These are phyloP conservation scores for Oncorhynchus masou DNA, from an alignment of 2,113 vertebrate species.

Conservation along the genomic window DNA sequence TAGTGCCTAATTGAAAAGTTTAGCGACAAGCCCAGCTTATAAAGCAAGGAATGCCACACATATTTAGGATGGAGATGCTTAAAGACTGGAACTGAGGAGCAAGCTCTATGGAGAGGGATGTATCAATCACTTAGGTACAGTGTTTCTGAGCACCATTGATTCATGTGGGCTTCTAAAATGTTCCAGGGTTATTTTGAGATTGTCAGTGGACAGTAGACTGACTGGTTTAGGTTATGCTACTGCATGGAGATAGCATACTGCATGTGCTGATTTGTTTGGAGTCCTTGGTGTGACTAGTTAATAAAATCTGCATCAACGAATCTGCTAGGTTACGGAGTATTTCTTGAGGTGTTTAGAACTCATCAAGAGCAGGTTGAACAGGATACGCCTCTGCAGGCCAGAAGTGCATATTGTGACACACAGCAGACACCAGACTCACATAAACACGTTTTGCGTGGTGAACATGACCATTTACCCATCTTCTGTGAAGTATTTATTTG, in stretches of 20 bases:
- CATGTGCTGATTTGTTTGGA: slow-evolving; percentile 2
- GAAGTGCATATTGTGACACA: not conserved
- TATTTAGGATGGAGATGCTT: slow-evolving; percentile 38
- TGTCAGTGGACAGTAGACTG: slow-evolving; percentile 10
- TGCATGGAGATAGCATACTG: slow-evolving; percentile 30
- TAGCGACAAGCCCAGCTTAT: slow-evolving; percentile 35
- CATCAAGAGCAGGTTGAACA: not conserved
- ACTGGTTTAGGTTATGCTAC: slow-evolving; percentile 7
- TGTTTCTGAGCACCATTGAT: slow-evolving; percentile 30
- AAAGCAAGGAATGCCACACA: slow-evolving; percentile 24
- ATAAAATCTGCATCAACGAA: not conserved
- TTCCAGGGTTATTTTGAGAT: slow-evolving; percentile 20
- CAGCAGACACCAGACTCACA: not conserved
- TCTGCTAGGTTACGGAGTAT: not conserved
- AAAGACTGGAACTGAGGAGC: slow-evolving; percentile 18
- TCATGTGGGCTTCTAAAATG: slow-evolving; percentile 41
- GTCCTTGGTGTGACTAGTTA: not conserved
- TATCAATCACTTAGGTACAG: slow-evolving; percentile 27
- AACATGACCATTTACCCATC: not conserved
- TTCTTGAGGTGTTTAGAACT: not conserved
- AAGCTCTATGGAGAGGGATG: slow-evolving; percentile 23
- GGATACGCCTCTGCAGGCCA: not conserved
- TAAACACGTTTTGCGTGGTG: not conserved
- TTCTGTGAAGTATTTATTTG: not conserved
- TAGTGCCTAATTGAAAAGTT: slow-evolving; percentile 45